A percentile compares a stretch with the other conserved stretches of the same genome.
Evolutionary conservation across 23 tunicate genomes (phyloP).

Genomic region (Diplosoma virens): DNA sequence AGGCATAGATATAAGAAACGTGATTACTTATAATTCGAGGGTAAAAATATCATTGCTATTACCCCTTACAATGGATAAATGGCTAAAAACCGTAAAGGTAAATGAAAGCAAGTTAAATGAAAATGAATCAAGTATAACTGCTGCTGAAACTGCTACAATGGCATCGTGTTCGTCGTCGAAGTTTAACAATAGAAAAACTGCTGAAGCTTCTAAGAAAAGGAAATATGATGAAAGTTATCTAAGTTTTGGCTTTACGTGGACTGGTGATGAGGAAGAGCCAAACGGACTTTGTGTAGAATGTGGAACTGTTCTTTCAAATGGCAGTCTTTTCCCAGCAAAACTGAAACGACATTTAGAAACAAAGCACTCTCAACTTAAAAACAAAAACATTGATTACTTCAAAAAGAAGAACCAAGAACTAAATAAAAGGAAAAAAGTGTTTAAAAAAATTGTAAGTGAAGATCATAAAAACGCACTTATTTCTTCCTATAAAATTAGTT

Average conservation of each 20-base stretch:
- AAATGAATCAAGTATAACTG: conserved; percentile 19
- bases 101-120: conserved; percentile 27
- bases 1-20: conserved; percentile 24
- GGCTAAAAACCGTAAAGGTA: conserved; percentile 18
- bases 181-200: conserved; percentile 20
- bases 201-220: conserved; percentile 26
- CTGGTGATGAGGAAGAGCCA: conserved; percentile 34
- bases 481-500: conserved; percentile 5
- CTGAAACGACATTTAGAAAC: conserved; percentile 21
- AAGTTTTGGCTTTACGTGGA: conserved; percentile 27
- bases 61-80: conserved; percentile 26
- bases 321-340: conserved; percentile 23
- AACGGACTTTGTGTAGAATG: conserved; percentile 31
- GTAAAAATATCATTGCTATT: conserved; percentile 24
- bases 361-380: conserved; percentile 26
- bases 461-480: conserved; percentile 25
- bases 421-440: conserved; percentile 25
- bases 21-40: conserved; percentile 15
- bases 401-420: conserved; percentile 27
- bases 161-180: conserved; percentile 23
- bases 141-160: not conserved
- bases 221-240: conserved; percentile 33
- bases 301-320: conserved; percentile 22
- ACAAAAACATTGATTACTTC: conserved; percentile 22
- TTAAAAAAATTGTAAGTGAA: conserved; percentile 15